Conservation (phyloP, 2,888 invertebrate species). For the Lepas anatifera region DNA sequence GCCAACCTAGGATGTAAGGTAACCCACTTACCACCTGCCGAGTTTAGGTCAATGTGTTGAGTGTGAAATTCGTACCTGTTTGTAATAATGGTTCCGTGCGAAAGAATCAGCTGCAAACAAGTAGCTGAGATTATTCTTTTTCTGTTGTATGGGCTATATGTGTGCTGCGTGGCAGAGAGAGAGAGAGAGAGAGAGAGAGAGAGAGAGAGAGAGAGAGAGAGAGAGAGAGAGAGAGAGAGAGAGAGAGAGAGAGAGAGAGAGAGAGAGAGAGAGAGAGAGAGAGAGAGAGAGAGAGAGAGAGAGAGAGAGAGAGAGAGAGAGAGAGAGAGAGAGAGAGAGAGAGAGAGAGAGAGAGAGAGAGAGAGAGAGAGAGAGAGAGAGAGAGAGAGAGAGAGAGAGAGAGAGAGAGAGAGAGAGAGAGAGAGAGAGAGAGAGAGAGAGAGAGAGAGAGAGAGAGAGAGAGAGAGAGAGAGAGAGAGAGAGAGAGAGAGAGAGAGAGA, state of each 20-base stretch:
- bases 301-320: neutral
- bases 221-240: neutral
- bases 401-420: neutral
- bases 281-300: neutral
- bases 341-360: neutral
- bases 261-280: neutral
- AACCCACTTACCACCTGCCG: too few relatives aligned
- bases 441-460: neutral
- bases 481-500: slow-evolving; percentile 2
- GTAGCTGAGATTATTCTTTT: too few relatives aligned
- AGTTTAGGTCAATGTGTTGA: too few relatives aligned
- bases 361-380: neutral
- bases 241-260: slow-evolving; percentile 1
- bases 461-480: neutral
- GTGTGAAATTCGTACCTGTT: too few relatives aligned
- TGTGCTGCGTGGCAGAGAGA: neutral
- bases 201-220: neutral
- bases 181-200: neutral
- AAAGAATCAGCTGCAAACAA: too few relatives aligned
- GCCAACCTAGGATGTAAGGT: too few relatives aligned
- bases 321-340: neutral
- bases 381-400: neutral
- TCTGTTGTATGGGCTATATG: too few relatives aligned
- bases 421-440: neutral
- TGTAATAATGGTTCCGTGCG: too few relatives aligned